Evolutionary conservation across 2,888 invertebrate species (phyloP), one percentile per base, ranked within the genome.

Genomic region (Axea sp.): DNA sequence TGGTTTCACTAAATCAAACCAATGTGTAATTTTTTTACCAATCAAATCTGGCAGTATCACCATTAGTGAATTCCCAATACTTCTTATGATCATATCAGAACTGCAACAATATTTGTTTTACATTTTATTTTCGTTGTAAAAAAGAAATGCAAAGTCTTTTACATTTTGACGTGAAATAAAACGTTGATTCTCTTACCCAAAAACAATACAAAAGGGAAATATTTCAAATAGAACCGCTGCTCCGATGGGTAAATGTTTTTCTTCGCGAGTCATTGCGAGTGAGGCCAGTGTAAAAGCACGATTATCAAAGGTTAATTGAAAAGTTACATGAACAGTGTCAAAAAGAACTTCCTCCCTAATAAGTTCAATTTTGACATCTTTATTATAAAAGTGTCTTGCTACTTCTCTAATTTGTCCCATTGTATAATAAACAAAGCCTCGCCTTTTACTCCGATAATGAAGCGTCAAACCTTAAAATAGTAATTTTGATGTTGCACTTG

Each of bases 201-300:
- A 98, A 31, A 98, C 97, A 78, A 99, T 95, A 88, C 97, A 97
- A 90, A 99, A 99, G 0, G 99, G 98, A 87, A 99, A 99, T 83
- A 98, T 96, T 87, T 98, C 97, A 82, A 98, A 97, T 37, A 98
- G 90, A 15, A 97, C 94, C 5, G 95, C 93, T 0, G 96, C 95
- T 83, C 94, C 94, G 78, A 96, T 95, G 3, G 96, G 96, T 78
- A 96, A 88, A 87, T 95, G 95, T 86, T 95, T 95, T 84, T 96
- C 96, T 82, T 96, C 95, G 22, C 95, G 90, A 0, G 95, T 95
- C 93, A 96, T 94, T 15, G 94, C 93, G 78, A 95, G 88, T 0
- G 94, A 94, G 1, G 95, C 94, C 47, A 95, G 89, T 0, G 95
- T 94, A 85, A 95, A 96, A 0, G 96, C 96, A 65, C 95, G 91